Evolutionary conservation across 2,888 invertebrate species (phyloP).

Genomic region (Nephrotoma appendiculata): DNA sequence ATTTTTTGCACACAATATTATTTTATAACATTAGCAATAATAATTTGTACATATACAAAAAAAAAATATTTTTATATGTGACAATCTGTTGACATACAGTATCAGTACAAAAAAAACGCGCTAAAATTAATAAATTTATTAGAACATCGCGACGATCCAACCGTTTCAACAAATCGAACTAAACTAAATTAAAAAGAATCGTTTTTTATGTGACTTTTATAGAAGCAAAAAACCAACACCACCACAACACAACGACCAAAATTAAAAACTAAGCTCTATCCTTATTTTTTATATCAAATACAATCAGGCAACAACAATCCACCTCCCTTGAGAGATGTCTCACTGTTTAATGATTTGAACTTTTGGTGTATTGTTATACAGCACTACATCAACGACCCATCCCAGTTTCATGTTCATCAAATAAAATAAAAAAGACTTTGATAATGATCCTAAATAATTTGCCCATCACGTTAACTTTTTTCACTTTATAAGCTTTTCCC

Average conservation of each 20-base stretch:
- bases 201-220: not conserved
- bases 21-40: not conserved
- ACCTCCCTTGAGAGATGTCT: not conserved
- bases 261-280: not conserved
- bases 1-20: not conserved
- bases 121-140: not conserved
- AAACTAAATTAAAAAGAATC: not conserved
- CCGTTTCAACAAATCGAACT: not conserved
- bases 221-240: not conserved
- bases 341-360: slow-evolving; percentile 3
- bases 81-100: not conserved
- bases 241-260: not conserved
- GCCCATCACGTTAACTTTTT: not conserved
- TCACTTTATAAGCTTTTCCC: not conserved
- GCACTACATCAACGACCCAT: not conserved
- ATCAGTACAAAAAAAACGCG: not conserved
- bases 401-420: not conserved
- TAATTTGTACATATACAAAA: not conserved
- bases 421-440: not conserved
- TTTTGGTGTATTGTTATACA: not conserved
- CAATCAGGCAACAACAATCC: not conserved
- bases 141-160: not conserved
- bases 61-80: not conserved
- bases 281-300: not conserved
- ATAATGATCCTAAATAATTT: not conserved